Percentiles rank a stretch among this genome's conserved stretches.
These are phyloP conservation scores for Pogonomyrmex californicus DNA, from an alignment of 1,140 invertebrate species.

Conservation along the genomic window DNA sequence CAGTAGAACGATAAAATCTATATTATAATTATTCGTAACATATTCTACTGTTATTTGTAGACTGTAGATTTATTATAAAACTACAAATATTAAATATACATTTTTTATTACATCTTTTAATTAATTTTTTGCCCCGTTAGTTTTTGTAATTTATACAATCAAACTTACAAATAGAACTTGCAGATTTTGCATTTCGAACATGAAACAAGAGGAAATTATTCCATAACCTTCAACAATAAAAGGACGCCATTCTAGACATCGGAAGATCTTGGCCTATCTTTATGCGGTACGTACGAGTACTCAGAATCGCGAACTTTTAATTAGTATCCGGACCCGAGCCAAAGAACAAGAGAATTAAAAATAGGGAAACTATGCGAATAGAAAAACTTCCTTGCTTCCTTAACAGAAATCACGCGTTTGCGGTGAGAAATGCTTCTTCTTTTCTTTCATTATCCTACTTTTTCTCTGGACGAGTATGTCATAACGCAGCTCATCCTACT, in stretches of 20 bases:
- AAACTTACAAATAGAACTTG: not conserved
- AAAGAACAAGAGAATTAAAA: slow-evolving; percentile 5
- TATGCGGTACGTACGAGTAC: slow-evolving; percentile 46
- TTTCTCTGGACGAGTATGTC: slow-evolving; percentile 38
- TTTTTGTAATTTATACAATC: slow-evolving; percentile 7
- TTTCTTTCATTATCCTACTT: slow-evolving; percentile 47
- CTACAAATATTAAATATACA: not conserved
- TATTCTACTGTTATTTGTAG: not conserved
- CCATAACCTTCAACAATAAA: slow-evolving; percentile 1
- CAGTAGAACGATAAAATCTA: not conserved
- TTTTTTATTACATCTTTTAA: not conserved
- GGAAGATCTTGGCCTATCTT: slow-evolving; percentile 35
- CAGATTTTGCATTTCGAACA: slow-evolving; percentile 6
- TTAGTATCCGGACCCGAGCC: slow-evolving; percentile 60
- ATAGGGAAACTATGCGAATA: slow-evolving; percentile 34
- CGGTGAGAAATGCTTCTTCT: slow-evolving; percentile 51
- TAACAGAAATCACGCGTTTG: slow-evolving; percentile 49
- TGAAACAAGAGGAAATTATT: not conserved
- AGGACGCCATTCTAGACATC: not conserved
- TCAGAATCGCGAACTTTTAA: slow-evolving; percentile 71
- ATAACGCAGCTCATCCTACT: not conserved
- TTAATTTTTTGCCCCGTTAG: not conserved
- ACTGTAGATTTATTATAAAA: not conserved
- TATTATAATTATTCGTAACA: not conserved
- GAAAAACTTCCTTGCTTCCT: slow-evolving; percentile 47